Conservation (phyloP, 2,113 vertebrate genomes). For the Xiphophorus maculatus region DNA sequence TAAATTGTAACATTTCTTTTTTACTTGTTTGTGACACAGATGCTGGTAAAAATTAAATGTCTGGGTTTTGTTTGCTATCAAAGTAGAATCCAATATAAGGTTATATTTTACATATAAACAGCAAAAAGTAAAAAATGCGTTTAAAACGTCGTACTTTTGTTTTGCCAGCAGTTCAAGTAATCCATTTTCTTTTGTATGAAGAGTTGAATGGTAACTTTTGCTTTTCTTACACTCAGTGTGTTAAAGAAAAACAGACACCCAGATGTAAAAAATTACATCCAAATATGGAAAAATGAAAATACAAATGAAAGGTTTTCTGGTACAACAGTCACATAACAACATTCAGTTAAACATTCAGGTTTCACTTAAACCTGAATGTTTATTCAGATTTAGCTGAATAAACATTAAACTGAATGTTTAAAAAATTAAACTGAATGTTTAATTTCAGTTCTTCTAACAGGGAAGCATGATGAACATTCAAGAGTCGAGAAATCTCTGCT, state of each 20-base stretch:
- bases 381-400: too few relatives aligned
- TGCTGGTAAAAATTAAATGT: background rate
- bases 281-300: too few relatives aligned
- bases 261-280: background rate
- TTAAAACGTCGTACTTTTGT: background rate
- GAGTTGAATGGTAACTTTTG: background rate
- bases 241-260: background rate
- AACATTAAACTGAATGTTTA: too few relatives aligned
- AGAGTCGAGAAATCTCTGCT: too few relatives aligned
- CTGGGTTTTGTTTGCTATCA: slow-evolving; percentile 11
- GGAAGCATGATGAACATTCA: too few relatives aligned
- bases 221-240: background rate
- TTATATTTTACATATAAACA: slow-evolving; percentile 6
- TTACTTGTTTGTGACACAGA: slow-evolving; percentile 20
- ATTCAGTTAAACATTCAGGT: too few relatives aligned
- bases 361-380: too few relatives aligned
- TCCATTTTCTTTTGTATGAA: background rate
- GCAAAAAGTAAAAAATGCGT: background rate
- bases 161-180: background rate
- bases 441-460: too few relatives aligned
- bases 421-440: too few relatives aligned
- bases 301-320: too few relatives aligned
- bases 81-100: background rate
- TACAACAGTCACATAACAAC: too few relatives aligned
- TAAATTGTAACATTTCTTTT: slow-evolving; percentile 26